Base-by-base conservation (phyloP, 1,140 invertebrate species). In the Delia radicum region DNA sequence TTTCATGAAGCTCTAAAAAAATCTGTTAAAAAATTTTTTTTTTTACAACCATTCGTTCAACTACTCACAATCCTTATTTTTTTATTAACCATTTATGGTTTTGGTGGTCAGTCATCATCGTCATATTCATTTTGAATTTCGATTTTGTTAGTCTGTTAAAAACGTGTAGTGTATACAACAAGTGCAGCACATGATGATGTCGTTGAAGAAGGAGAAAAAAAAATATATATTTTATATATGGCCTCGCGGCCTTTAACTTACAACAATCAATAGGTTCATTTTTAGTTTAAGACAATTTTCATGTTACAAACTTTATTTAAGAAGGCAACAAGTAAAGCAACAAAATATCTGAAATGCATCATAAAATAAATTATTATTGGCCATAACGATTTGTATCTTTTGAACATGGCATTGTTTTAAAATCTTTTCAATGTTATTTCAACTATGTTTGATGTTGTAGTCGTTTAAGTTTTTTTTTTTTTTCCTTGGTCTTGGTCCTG, bases 351-450 rank as follows among this genome's bases (percentile, higher is more conserved):
- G 37, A 18, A 55, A 21, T 21, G 48, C 3, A 4, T 55, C 18
- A 55, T 55, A 55, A 55, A 55, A 55, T 55, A 18, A 55, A 55
- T 55, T 55, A 55, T 55, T 55, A 55, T 55, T 55, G 48, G 48
- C n/a, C 48, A 55, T 55, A 55, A 55, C 48, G 48, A 55, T 55
- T 55, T 55, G 48, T 55, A 55, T 55, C 48, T 21, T 21, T 55
- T 55, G 2, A 55, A 21, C 48, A 55, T 55, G 48, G n/a, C 18
- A 55, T 55, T 55, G 48, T 55, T 55, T 55, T 18, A 15, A 55
- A 55, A 55, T 21, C 18, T 21, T 24, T 24, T 21, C 48, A 55
- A 55, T 21, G n/a, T 55, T 55, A 15, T 12, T 55, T 42, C n/a
- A 42, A 55, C 21, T 10, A 55, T 18, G 10, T 24, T 55, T 55